A percentile compares a stretch with the other conserved stretches of the same genome.
Evolutionary conservation across 2,797 vertebrate species (phyloP).

Genomic region (Naso thynnoides): DNA sequence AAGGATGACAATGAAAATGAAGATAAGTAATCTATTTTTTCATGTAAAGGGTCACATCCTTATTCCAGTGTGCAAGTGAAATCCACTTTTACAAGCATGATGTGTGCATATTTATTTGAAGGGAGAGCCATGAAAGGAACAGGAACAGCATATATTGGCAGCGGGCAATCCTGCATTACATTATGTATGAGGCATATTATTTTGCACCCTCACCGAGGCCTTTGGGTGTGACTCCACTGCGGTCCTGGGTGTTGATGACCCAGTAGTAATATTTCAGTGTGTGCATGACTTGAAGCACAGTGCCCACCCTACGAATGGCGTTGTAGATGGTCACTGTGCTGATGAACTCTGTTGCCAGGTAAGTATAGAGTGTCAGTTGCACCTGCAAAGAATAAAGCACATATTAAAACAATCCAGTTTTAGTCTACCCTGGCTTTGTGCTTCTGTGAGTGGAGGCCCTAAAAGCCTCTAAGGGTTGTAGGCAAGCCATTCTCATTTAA

Average conservation of each 20-base stretch:
- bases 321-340: slow-evolving; percentile 97
- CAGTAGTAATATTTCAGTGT: slow-evolving; percentile 98
- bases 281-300: slow-evolving; percentile 96
- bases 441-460: slow-evolving; percentile 21
- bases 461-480: slow-evolving; percentile 18
- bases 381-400: slow-evolving; percentile 82
- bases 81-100: neutral
- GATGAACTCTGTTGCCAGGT: slow-evolving; percentile 96
- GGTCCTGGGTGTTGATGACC: slow-evolving; percentile 94
- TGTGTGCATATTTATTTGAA: slow-evolving; percentile 8
- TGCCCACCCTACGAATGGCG: slow-evolving; percentile 94
- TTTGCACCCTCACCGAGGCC: slow-evolving; percentile 86
- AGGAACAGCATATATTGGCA: neutral
- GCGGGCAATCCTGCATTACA: neutral
- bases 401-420: slow-evolving; percentile 31
- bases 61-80: slow-evolving; percentile 9
- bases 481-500: slow-evolving; percentile 39
- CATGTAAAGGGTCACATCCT: neutral
- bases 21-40: too few species aligned
- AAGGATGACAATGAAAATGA: neutral
- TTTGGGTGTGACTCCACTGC: slow-evolving; percentile 95
- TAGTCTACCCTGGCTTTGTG: slow-evolving; percentile 26
- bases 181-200: neutral
- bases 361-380: slow-evolving; percentile 94
- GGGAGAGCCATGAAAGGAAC: neutral